Percentiles rank a stretch among this genome's conserved stretches.
Conservation (phyloP, 64 coral and sea anemone genomes). For the Pocillopora verrucosa region DNA sequence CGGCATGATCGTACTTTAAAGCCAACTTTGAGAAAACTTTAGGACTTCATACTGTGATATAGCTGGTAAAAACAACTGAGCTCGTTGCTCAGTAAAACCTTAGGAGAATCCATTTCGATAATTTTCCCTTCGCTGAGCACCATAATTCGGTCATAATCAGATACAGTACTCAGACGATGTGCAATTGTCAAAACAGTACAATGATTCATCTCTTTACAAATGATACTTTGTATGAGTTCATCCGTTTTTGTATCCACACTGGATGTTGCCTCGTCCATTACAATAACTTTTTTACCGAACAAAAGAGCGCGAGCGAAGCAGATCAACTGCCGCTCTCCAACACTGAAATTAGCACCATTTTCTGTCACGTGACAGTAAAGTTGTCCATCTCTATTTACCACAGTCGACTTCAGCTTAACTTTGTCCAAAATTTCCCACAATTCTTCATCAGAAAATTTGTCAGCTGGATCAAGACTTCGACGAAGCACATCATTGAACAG, state of each 20-base stretch:
- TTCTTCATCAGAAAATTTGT: background rate
- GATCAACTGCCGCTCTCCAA: conserved; percentile 2
- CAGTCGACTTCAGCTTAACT: background rate
- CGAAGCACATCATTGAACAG: conserved; percentile 6
- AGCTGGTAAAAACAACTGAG: background rate
- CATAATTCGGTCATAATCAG: background rate
- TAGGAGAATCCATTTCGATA: background rate
- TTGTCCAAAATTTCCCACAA: background rate
- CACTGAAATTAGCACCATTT: background rate
- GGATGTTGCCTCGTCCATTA: background rate
- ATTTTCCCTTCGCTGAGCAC: background rate
- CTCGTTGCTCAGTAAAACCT: background rate
- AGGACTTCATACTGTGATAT: background rate
- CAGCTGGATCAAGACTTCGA: conserved; percentile 1
- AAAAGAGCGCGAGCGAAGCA: background rate
- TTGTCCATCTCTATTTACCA: background rate
- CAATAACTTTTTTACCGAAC: background rate
- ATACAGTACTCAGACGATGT: background rate
- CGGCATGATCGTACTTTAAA: too few species aligned
- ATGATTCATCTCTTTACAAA: background rate
- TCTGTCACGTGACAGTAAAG: background rate
- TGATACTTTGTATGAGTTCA: background rate
- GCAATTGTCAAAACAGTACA: background rate
- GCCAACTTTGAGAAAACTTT: too few species aligned
- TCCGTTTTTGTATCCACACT: background rate